These are phyloP conservation scores for Dicycla oo DNA, from an alignment of 2,888 invertebrate species.

Conservation along the genomic window DNA sequence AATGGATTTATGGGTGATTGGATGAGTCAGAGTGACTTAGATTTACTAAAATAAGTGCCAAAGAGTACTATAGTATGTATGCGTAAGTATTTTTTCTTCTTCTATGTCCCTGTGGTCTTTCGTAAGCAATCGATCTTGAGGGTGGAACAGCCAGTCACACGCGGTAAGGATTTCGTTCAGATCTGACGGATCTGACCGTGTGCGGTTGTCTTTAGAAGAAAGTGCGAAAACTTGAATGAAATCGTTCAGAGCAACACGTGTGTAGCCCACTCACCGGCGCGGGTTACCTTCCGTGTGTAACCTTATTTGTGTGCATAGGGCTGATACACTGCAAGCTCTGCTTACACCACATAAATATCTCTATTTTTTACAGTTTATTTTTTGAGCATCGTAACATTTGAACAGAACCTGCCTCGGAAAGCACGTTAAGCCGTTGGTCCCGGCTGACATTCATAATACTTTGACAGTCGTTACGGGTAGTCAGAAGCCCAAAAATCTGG, in stretches of 20 bases:
- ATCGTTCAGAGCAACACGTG: conserved; percentile 52
- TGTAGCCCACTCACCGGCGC: conserved; percentile 20
- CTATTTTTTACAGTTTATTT: neutral
- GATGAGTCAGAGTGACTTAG: no score
- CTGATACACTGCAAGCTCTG: neutral
- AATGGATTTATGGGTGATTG: no score
- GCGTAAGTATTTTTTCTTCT: no score
- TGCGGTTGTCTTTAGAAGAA: neutral
- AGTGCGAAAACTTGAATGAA: conserved; percentile 7
- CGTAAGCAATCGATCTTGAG: neutral
- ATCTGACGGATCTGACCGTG: neutral
- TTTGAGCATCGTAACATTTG: no score
- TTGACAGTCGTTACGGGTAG: no score
- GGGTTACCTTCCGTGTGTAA: conserved; percentile 33
- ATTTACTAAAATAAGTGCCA: no score
- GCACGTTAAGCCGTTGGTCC: no score
- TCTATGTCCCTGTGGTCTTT: neutral
- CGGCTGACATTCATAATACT: no score
- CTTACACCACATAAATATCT: neutral
- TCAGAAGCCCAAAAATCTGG: no score
- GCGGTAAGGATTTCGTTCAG: neutral
- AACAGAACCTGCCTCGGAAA: no score
- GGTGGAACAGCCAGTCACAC: neutral
- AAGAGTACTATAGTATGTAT: no score
- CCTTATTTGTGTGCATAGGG: conserved; percentile 24